These are phyloP conservation scores for Macrosoma leucophasiata DNA, from an alignment of 2,888 invertebrate genomes.

Conservation along the genomic window DNA sequence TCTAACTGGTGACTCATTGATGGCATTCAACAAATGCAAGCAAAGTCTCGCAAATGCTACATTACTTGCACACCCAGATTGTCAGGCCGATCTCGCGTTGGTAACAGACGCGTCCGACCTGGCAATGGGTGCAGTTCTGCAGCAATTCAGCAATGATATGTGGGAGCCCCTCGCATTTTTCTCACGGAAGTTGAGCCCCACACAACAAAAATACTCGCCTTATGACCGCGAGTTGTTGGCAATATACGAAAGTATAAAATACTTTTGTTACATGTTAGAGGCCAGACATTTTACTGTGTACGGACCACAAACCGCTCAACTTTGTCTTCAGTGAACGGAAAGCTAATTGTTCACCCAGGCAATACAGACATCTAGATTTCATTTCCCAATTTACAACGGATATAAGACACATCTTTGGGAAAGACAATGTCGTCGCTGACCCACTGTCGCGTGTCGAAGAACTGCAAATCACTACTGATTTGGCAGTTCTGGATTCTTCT, in stretches of 20 bases:
- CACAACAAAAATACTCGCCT: constrained; percentile 31
- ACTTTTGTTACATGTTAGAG: constrained; percentile 24
- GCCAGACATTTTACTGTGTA: constrained; percentile 15
- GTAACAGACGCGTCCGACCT: constrained; percentile 36
- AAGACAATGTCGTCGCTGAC: constrained; percentile 15
- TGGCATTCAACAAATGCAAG: constrained; percentile 21
- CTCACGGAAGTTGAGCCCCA: constrained; percentile 33
- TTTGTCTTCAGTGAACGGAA: constrained; percentile 12
- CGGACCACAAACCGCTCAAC: constrained; percentile 16
- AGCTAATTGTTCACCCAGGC: constrained; percentile 12
- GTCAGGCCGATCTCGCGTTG: constrained; percentile 11
- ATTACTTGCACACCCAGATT: constrained; percentile 29
- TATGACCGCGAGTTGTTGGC: constrained; percentile 25
- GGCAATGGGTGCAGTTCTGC: constrained; percentile 36
- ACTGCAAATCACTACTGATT: too few species aligned
- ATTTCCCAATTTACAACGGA: constrained; percentile 14
- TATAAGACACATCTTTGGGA: constrained; percentile 12
- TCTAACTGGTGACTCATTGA: constrained; percentile 17
- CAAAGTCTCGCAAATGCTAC: constrained; percentile 22
- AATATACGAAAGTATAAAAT: constrained; percentile 20
- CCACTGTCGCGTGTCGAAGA: constrained; percentile 10
- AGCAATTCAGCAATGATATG: constrained; percentile 34
- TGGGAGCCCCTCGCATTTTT: constrained; percentile 7
- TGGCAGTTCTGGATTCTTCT: too few species aligned
- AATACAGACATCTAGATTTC: constrained; percentile 13